Evolutionary conservation across 1,140 invertebrate species (phyloP).

Genomic region (Neotoxoptera formosana): DNA sequence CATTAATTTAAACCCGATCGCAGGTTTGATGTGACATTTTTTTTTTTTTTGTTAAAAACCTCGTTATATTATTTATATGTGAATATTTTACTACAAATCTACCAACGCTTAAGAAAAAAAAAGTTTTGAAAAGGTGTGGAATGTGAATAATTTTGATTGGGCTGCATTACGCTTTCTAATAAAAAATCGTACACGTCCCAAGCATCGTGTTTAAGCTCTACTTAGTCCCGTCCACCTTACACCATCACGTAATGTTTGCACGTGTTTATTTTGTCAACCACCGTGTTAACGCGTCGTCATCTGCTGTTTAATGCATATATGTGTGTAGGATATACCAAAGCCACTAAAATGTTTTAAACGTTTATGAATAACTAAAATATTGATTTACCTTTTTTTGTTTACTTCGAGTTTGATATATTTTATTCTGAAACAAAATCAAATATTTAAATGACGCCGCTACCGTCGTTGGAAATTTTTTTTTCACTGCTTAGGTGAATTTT

Average conservation of each 20-base stretch:
- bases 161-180: neutral
- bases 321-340: neutral
- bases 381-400: neutral
- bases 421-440: neutral
- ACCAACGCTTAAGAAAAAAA: neutral
- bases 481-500: neutral
- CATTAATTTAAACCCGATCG: neutral
- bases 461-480: neutral
- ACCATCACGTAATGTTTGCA: constrained; percentile 14
- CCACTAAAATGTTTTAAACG: neutral
- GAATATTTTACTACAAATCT: too few species aligned
- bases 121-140: neutral
- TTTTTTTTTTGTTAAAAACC: neutral
- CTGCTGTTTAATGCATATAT: neutral
- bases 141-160: constrained; percentile 6
- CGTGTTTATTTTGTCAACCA: constrained; percentile 18
- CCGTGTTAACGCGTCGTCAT: neutral
- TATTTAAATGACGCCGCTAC: neutral
- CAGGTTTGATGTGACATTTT: neutral
- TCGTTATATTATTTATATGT: neutral
- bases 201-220: neutral
- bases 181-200: constrained; percentile 10
- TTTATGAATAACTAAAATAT: constrained; percentile 21
- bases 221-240: constrained; percentile 17
- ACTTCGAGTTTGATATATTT: neutral